These are phyloP conservation scores for Lophochroa leadbeateri DNA, from an alignment of 2,113 vertebrate genomes.

Conservation along the genomic window DNA sequence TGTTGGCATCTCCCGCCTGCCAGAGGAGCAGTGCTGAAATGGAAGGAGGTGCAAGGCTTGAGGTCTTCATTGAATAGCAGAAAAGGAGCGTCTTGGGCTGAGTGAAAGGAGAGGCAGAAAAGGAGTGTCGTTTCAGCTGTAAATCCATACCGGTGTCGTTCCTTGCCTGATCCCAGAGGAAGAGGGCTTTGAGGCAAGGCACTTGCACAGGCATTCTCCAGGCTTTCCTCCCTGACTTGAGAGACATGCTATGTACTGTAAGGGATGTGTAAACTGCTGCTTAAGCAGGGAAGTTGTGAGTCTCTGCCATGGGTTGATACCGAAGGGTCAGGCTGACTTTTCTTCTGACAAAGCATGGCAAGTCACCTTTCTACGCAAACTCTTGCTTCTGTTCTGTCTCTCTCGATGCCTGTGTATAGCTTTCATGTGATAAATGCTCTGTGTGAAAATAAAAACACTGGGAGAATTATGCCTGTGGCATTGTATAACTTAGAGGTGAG, in stretches of 20 bases:
- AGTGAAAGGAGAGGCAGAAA: neutral
- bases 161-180: neutral
- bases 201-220: neutral
- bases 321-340: neutral
- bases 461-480: neutral
- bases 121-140: neutral
- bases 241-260: neutral
- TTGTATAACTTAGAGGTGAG: neutral
- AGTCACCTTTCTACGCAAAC: neutral
- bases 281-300: accelerated
- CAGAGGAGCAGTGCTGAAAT: neutral
- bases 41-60: neutral
- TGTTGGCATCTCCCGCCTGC: neutral
- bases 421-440: neutral
- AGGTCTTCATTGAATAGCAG: neutral
- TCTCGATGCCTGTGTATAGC: neutral
- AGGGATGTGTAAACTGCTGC: neutral
- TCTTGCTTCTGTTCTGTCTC: neutral
- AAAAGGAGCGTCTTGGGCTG: neutral
- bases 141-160: neutral
- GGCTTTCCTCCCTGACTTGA: neutral
- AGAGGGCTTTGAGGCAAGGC: neutral
- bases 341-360: accelerated
- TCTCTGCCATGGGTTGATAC: neutral
- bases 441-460: neutral